Percentiles rank a stretch among this genome's conserved stretches.
Conservation (phyloP, 2,888 invertebrate species). For the Xestia xanthographa region DNA sequence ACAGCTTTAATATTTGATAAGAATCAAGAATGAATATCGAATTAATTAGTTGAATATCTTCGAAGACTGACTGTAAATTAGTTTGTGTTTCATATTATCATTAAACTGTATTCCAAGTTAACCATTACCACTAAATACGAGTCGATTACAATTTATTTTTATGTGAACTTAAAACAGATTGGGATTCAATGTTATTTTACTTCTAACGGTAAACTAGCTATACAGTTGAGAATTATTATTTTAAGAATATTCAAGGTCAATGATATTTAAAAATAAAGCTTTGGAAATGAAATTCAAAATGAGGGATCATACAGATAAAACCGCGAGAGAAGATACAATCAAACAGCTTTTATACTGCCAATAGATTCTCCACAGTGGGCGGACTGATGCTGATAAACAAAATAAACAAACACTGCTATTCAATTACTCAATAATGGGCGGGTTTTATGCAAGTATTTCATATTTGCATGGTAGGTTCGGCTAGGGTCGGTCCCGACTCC, state of each 20-base stretch:
- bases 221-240: background rate
- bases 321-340: conserved; percentile 41
- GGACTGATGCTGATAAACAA: conserved; percentile 46
- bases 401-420: conserved; percentile 50
- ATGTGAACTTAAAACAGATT: conserved; percentile 39
- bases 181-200: conserved; percentile 18
- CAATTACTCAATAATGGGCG: conserved; percentile 47
- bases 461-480: conserved; percentile 69
- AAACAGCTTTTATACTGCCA: conserved; percentile 45
- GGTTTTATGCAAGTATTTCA: conserved; percentile 61
- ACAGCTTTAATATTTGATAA: conserved; percentile 66
- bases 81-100: conserved; percentile 31
- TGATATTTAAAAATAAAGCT: conserved; percentile 3
- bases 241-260: background rate
- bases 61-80: conserved; percentile 41
- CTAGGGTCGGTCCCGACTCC: conserved; percentile 51
- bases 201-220: conserved; percentile 27
- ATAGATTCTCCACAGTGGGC: conserved; percentile 45
- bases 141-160: conserved; percentile 43
- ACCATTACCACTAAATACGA: conserved; percentile 21
- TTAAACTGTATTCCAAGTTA: conserved; percentile 18
- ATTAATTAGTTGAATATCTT: conserved; percentile 61
- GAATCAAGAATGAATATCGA: conserved; percentile 59
- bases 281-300: conserved; percentile 9
- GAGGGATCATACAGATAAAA: conserved; percentile 41